Conservation (phyloP, 1,140 invertebrate genomes). For the Drosophila mauritiana region DNA sequence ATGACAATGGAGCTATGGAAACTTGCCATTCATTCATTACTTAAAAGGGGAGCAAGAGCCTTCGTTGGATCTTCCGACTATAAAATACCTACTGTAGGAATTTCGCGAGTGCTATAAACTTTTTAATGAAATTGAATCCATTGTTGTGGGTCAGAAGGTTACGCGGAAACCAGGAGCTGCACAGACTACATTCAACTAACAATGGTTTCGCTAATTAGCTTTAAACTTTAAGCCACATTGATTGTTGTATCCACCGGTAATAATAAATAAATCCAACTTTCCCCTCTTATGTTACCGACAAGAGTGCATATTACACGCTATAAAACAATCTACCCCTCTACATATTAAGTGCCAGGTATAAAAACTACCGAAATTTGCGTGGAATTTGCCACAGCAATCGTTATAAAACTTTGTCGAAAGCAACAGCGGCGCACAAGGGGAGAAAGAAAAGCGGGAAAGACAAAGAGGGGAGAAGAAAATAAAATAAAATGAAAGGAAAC, state of each 20-base stretch:
- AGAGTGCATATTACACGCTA: background rate
- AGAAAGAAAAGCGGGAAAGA: background rate
- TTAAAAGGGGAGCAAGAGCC: conserved; percentile 43
- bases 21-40: conserved; percentile 80
- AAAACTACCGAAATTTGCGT: conserved; percentile 74
- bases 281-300: background rate
- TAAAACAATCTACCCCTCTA: conserved; percentile 6
- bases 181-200: background rate
- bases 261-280: background rate
- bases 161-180: background rate
- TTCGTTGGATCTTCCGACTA: conserved; percentile 10
- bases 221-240: background rate
- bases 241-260: no score
- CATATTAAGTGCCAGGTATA: conserved; percentile 4
- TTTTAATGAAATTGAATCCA: background rate
- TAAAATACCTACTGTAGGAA: conserved; percentile 10
- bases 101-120: background rate
- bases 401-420: conserved; percentile 62
- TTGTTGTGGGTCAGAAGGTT: background rate
- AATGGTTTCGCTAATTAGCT: background rate
- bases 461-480: conserved; percentile 36
- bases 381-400: conserved; percentile 70
- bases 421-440: background rate
- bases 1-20: conserved; percentile 71
- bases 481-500: conserved; percentile 54